A percentile compares a stretch with the other conserved stretches of the same genome.
Evolutionary conservation across 53 echinoderm and acorn worm species (phyloP).

Genomic region (Mesocentrotus franciscanus): DNA sequence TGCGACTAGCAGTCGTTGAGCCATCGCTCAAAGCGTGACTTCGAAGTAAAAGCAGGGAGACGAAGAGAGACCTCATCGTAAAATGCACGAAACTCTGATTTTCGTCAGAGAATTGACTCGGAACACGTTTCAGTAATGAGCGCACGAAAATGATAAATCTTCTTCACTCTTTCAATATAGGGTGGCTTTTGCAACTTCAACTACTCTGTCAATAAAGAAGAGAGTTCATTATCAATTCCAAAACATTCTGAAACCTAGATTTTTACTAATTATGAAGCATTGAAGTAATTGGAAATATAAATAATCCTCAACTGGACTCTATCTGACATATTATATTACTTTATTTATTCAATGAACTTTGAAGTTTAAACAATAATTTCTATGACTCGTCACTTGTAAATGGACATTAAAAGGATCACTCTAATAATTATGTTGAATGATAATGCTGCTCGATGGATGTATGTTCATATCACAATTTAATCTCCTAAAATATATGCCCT

Average conservation of each 20-base stretch:
- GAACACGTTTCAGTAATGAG: constrained; percentile 34
- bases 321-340: no score
- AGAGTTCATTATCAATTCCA: neutral
- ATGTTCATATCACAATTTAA: no score
- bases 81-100: constrained; percentile 35
- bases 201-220: neutral
- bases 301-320: neutral
- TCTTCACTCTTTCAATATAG: neutral
- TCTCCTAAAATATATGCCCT: no score
- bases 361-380: no score
- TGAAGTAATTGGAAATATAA: neutral
- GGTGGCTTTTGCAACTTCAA: neutral
- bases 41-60: neutral
- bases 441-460: no score
- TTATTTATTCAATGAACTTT: no score
- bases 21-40: constrained; percentile 55
- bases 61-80: neutral
- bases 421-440: no score
- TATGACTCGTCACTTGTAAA: no score
- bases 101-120: neutral
- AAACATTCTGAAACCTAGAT: neutral
- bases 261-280: neutral
- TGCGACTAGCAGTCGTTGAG: neutral
- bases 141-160: constrained; percentile 22
- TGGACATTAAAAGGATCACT: no score